Evolutionary conservation across 1,140 invertebrate genomes (phyloP).

Genomic region (Drosophila athabasca): DNA sequence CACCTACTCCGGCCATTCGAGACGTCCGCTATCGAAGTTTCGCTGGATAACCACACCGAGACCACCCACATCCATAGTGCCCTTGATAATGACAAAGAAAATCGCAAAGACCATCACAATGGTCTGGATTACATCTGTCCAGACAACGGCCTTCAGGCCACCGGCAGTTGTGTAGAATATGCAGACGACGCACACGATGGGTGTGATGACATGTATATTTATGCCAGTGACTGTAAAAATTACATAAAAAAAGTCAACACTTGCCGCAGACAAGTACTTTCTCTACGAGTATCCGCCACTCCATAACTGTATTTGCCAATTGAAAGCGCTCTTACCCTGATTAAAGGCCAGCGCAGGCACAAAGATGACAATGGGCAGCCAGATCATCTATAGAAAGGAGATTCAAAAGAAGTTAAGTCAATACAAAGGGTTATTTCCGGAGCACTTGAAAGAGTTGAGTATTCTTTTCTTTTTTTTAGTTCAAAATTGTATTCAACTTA

Average conservation of each 20-base stretch:
- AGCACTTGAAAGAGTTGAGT: neutral
- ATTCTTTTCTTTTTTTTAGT: neutral
- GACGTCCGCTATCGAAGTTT: conserved; percentile 89
- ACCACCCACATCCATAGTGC: conserved; percentile 92
- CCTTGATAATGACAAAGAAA: conserved; percentile 91
- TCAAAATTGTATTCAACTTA: conserved; percentile 83
- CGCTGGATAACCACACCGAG: conserved; percentile 88
- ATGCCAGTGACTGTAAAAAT: conserved; percentile 91
- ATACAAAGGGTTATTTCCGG: neutral
- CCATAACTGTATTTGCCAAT: neutral
- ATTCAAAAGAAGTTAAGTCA: conserved; percentile 1
- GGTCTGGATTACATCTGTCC: conserved; percentile 96
- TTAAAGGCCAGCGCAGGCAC: conserved; percentile 95
- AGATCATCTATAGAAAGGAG: conserved; percentile 87
- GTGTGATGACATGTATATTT: conserved; percentile 91
- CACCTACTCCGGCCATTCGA: conserved; percentile 91
- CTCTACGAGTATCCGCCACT: too few relatives aligned
- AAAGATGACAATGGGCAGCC: conserved; percentile 95
- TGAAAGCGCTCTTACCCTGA: conserved; percentile 87
- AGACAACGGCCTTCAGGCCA: conserved; percentile 96
- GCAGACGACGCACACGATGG: conserved; percentile 86
- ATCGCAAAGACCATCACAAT: conserved; percentile 93
- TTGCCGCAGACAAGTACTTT: neutral
- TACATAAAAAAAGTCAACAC: neutral
- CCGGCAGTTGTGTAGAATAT: conserved; percentile 85